phyloP scores from a whole-genome alignment of 2,113 vertebrate genomes.

The Aegithalos caudatus region DNA sequence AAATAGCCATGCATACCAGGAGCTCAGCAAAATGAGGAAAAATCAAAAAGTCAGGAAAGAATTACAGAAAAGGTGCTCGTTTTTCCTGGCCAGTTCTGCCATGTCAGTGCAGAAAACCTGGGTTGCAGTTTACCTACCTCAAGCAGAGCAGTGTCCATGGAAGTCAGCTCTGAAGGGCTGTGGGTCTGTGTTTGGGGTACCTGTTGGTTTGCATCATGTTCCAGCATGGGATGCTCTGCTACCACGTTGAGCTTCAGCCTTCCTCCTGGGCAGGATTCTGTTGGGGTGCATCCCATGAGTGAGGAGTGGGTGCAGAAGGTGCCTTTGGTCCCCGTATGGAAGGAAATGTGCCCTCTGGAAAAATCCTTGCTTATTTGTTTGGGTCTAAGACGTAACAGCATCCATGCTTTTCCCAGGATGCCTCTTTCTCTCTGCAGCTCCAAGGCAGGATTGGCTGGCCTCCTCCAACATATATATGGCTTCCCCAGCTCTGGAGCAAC shows the following conservation, averaged over 20 bases:
- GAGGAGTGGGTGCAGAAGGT: background rate
- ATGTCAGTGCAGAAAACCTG: background rate
- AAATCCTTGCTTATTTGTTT: background rate
- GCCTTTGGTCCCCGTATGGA: background rate
- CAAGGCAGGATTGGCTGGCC: background rate
- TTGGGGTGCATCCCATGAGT: too few species aligned
- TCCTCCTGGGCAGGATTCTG: background rate
- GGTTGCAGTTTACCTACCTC: background rate
- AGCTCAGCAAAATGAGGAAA: background rate
- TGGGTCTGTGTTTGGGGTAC: background rate
- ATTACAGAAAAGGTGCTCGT: background rate
- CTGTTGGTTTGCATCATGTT: background rate
- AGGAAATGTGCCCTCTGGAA: background rate
- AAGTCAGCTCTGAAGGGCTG: background rate
- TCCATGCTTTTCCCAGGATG: accelerated
- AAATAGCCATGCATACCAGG: background rate
- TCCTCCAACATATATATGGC: background rate
- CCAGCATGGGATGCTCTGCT: background rate
- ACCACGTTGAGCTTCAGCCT: accelerated
- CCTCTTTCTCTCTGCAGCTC: background rate
- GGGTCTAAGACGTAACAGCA: accelerated
- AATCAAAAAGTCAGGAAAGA: background rate
- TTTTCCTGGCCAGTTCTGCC: background rate
- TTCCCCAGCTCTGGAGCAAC: background rate
- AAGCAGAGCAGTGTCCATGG: background rate